Conservation (phyloP, 2,797 vertebrate species). For the Melanotaenia nigrans region DNA sequence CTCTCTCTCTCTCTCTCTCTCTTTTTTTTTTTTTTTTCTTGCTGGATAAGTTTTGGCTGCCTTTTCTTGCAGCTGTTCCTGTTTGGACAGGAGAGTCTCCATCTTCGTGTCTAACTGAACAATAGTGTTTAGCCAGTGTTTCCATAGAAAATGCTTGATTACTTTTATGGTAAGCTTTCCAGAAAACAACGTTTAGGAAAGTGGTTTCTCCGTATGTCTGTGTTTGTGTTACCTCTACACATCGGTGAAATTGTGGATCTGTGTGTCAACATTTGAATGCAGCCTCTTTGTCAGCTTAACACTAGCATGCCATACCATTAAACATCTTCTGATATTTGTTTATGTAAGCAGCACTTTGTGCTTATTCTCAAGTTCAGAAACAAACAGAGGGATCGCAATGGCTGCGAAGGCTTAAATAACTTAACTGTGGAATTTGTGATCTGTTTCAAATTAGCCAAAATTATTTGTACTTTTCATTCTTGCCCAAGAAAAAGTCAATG, state of each 20-base stretch:
- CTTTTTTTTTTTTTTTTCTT: background rate
- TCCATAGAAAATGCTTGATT: conserved; percentile 4
- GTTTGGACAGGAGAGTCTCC: conserved; percentile 27
- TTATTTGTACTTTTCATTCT: background rate
- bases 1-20: background rate
- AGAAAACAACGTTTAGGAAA: conserved; percentile 13
- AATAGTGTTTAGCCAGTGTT: conserved; percentile 22
- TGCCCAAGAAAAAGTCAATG: background rate
- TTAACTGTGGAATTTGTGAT: too few relatives aligned
- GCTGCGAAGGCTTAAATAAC: too few relatives aligned
- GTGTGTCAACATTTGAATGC: conserved; percentile 12
- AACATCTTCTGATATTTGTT: background rate
- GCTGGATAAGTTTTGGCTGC: conserved; percentile 23
- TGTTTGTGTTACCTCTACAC: conserved; percentile 16
- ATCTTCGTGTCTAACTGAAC: conserved; percentile 2
- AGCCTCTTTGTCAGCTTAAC: background rate
- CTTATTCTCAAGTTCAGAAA: background rate
- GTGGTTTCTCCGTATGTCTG: conserved; percentile 15
- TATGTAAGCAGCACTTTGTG: background rate
- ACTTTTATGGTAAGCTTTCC: conserved; percentile 20
- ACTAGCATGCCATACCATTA: background rate
- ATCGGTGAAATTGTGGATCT: conserved; percentile 1
- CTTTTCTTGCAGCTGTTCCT: conserved; percentile 49
- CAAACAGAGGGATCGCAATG: too few relatives aligned
- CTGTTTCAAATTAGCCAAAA: too few relatives aligned